phyloP scores from a whole-genome alignment of 2,113 vertebrate genomes.

The Chascanopsetta lugubris region DNA sequence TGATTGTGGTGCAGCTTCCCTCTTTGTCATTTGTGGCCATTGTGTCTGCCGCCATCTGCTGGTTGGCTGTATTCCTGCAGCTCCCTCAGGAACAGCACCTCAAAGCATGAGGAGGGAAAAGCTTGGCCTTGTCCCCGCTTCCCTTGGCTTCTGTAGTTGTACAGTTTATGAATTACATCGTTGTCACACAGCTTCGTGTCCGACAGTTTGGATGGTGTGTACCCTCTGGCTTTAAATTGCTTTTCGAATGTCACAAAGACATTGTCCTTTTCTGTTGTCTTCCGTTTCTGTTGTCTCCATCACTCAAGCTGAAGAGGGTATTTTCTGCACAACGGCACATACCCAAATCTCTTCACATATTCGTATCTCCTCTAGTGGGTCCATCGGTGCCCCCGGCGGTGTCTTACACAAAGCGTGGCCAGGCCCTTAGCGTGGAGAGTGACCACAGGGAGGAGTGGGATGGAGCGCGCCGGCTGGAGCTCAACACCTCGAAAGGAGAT shows the following conservation, averaged over 20 bases:
- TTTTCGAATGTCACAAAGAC: slow-evolving; percentile 24
- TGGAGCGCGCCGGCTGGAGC: slow-evolving; percentile 87
- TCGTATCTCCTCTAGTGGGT: slow-evolving; percentile 82
- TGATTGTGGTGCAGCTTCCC: slow-evolving; percentile 64
- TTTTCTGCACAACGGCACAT: fast-evolving
- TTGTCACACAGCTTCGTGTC: slow-evolving; percentile 12
- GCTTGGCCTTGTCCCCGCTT: slow-evolving; percentile 62
- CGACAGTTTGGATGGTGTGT: slow-evolving; percentile 16
- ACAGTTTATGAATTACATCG: slow-evolving; percentile 13
- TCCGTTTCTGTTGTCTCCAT: neutral
- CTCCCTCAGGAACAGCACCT: slow-evolving; percentile 58
- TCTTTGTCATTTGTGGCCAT: slow-evolving; percentile 55
- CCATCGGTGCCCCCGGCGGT: slow-evolving; percentile 92
- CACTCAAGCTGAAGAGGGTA: neutral
- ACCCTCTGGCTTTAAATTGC: slow-evolving; percentile 61
- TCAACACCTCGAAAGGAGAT: slow-evolving; percentile 90
- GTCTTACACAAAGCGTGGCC: slow-evolving; percentile 92
- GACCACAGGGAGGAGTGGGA: slow-evolving; percentile 98
- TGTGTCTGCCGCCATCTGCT: slow-evolving; percentile 71
- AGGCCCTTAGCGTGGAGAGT: slow-evolving; percentile 93
- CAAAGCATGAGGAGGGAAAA: slow-evolving; percentile 70
- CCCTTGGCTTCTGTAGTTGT: slow-evolving; percentile 48
- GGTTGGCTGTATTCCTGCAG: slow-evolving; percentile 64
- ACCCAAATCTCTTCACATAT: neutral
- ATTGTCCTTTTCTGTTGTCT: slow-evolving; percentile 21